These are phyloP conservation scores for Corythaixoides concolor DNA, from an alignment of 2,113 vertebrate species.

Conservation along the genomic window DNA sequence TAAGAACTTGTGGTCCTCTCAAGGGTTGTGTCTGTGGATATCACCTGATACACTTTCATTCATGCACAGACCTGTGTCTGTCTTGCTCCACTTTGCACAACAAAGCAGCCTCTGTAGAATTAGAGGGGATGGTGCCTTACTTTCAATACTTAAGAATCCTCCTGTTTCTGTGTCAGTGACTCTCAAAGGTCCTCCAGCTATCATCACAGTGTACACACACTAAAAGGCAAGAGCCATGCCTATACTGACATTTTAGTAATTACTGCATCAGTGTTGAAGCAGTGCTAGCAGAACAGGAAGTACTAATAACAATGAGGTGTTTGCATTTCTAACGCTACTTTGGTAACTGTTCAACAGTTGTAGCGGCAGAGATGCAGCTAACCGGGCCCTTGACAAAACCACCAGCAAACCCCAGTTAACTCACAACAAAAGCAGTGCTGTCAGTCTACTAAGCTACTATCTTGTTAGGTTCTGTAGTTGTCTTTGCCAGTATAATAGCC, in stretches of 20 bases:
- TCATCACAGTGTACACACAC: not conserved
- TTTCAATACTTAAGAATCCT: not conserved
- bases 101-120: not conserved
- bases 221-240: not conserved
- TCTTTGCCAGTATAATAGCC: not conserved
- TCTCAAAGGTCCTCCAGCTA: not conserved
- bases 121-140: not conserved
- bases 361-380: not conserved
- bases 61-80: accelerated
- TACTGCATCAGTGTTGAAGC: not conserved
- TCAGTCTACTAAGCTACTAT: not conserved
- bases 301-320: not conserved
- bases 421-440: not conserved
- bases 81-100: not conserved
- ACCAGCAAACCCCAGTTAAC: not conserved
- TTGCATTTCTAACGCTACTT: not conserved
- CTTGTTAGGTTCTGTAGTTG: not conserved
- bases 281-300: not conserved
- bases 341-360: not conserved
- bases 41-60: not conserved
- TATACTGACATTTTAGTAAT: not conserved
- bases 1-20: not conserved
- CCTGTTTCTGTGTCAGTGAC: not conserved
- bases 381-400: not conserved
- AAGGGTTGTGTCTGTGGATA: not conserved